Evolutionary conservation across 2,888 invertebrate genomes (phyloP).

Genomic region (Nomada lathburiana): DNA sequence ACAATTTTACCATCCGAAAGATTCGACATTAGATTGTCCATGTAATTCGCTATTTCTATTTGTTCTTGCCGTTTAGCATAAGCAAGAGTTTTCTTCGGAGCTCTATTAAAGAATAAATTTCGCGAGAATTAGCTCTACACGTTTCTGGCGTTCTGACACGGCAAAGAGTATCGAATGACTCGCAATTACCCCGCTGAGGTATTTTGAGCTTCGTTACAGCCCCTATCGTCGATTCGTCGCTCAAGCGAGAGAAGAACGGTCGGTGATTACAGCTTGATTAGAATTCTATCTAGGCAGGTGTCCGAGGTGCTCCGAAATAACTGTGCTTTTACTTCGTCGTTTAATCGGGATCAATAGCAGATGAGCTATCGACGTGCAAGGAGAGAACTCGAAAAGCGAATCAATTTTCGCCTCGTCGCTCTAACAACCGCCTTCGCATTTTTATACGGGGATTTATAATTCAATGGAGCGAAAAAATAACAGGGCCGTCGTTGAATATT

Average conservation of each 20-base stretch:
- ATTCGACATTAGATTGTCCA: no score
- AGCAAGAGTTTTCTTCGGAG: no score
- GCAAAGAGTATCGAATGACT: neutral
- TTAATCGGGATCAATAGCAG: slow-evolving; percentile 13
- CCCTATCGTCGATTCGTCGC: slow-evolving; percentile 1
- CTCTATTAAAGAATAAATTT: no score
- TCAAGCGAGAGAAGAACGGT: slow-evolving; percentile 10
- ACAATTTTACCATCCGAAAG: no score
- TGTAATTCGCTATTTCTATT: no score
- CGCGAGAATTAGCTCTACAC: no score
- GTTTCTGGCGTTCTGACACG: neutral
- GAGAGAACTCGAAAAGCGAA: neutral
- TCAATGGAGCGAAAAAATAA: no score
- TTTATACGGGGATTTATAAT: neutral
- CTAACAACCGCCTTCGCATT: neutral
- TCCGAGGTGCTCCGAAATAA: slow-evolving; percentile 8
- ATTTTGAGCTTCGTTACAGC: slow-evolving; percentile 30
- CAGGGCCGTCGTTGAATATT: no score
- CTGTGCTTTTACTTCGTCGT: neutral
- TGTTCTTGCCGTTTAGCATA: no score
- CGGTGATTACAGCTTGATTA: slow-evolving; percentile 22
- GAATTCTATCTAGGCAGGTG: slow-evolving; percentile 2
- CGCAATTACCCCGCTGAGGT: slow-evolving; percentile 16
- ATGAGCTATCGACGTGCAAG: neutral
- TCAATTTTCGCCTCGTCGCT: neutral